Conservation (phyloP, 1,140 invertebrate genomes). For the Theocolax elegans region DNA sequence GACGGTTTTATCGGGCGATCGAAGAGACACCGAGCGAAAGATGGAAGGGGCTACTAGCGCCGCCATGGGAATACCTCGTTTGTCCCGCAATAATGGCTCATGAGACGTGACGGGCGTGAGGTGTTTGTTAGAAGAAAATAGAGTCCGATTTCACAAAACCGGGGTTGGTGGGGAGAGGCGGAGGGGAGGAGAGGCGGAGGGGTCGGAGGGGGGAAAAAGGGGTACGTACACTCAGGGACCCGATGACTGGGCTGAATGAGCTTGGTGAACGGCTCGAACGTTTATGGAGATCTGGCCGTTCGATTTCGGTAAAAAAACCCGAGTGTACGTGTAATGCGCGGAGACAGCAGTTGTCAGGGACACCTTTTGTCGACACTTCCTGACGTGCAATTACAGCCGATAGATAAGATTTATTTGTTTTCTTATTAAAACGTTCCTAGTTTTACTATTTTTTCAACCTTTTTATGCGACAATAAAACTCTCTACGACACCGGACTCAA, state of each 20-base stretch:
- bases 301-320: slow-evolving; percentile 9
- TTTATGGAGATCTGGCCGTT: not conserved
- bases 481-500: no score
- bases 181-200: not conserved
- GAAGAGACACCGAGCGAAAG: not conserved
- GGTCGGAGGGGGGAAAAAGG: not conserved
- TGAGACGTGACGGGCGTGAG: slow-evolving; percentile 44
- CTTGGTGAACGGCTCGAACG: slow-evolving; percentile 1
- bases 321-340: not conserved
- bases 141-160: slow-evolving; percentile 17
- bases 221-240: no score
- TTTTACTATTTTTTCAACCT: not conserved
- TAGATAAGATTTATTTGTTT: slow-evolving; percentile 23
- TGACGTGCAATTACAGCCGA: slow-evolving; percentile 10
- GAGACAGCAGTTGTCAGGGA: slow-evolving; percentile 24
- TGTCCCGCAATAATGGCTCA: slow-evolving; percentile 38
- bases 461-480: no score
- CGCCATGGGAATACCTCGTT: slow-evolving; percentile 48
- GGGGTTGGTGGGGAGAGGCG: not conserved
- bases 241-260: slow-evolving; percentile 4
- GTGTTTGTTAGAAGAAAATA: slow-evolving; percentile 46
- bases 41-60: slow-evolving; percentile 15
- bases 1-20: slow-evolving; percentile 57
- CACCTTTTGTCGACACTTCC: slow-evolving; percentile 24
- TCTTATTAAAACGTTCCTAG: not conserved